Conservation (phyloP, 2,888 invertebrate species). For the Bellardia bayeri region DNA sequence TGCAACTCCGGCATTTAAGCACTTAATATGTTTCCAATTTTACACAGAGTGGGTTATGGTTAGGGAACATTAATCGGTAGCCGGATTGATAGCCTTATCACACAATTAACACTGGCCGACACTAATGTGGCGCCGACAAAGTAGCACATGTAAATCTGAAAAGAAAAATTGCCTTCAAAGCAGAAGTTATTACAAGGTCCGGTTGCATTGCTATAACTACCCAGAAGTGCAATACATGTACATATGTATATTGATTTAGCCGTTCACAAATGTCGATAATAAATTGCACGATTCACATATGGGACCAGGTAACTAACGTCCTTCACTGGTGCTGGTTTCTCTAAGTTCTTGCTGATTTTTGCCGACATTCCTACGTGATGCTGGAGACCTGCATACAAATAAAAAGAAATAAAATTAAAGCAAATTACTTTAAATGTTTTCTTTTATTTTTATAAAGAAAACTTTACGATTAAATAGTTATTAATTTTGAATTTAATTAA, state of each 20-base stretch:
- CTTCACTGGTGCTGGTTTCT: constrained; percentile 81
- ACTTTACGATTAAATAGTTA: too few species aligned
- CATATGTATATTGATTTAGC: constrained; percentile 81
- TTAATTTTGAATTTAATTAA: too few species aligned
- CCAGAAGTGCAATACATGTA: constrained; percentile 80
- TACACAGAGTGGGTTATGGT: constrained; percentile 77
- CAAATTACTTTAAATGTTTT: too few species aligned
- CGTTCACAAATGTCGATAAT: constrained; percentile 82
- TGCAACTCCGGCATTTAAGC: constrained; percentile 80
- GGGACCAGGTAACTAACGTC: constrained; percentile 80
- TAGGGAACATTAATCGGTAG: constrained; percentile 81
- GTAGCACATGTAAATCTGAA: constrained; percentile 84
- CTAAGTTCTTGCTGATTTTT: constrained; percentile 74
- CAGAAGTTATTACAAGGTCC: constrained; percentile 84
- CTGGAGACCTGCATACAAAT: not conserved
- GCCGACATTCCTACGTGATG: not conserved
- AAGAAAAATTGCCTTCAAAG: too few species aligned
- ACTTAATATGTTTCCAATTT: constrained; percentile 79
- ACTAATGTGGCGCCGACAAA: constrained; percentile 80
- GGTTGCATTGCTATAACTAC: constrained; percentile 80
- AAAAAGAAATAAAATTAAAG: not conserved
- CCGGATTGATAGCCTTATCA: constrained; percentile 81
- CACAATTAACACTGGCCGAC: constrained; percentile 82
- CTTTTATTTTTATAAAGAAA: too few species aligned
- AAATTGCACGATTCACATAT: constrained; percentile 84